phyloP scores from a whole-genome alignment of 2,888 invertebrate genomes.

The Eilema sororculum region DNA sequence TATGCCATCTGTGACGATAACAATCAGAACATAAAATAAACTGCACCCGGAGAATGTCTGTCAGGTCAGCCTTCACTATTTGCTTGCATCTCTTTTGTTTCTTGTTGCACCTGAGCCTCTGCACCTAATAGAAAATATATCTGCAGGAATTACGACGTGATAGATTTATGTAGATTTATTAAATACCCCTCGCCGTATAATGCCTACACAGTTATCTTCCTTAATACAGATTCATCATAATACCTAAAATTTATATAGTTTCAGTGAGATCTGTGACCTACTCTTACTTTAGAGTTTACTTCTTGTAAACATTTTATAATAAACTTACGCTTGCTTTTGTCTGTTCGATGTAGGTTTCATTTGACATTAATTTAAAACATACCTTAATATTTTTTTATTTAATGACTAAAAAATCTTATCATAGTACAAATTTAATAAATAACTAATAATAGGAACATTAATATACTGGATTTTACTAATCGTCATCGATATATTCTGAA shows the following conservation, averaged over 20 bases:
- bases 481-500: conserved; percentile 53
- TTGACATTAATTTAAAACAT: background rate
- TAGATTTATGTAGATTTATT: too few relatives aligned
- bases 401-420: conserved; percentile 7
- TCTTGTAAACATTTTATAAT: too few relatives aligned
- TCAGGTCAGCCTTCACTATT: background rate
- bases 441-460: conserved; percentile 34
- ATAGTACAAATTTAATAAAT: conserved; percentile 19
- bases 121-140: too few relatives aligned
- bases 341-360: too few relatives aligned
- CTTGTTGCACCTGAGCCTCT: background rate
- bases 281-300: too few relatives aligned
- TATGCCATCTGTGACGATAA: background rate
- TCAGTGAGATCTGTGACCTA: too few relatives aligned
- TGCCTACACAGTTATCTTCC: too few relatives aligned
- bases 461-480: conserved; percentile 28
- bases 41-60: background rate
- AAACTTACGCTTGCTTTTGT: too few relatives aligned
- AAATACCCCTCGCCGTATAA: too few relatives aligned
- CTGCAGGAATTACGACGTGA: too few relatives aligned
- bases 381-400: background rate
- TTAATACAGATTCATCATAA: too few relatives aligned
- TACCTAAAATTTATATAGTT: too few relatives aligned
- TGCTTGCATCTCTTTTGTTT: background rate
- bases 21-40: background rate